Conservation (phyloP, 2,888 invertebrate species). For the Belgica antarctica region DNA sequence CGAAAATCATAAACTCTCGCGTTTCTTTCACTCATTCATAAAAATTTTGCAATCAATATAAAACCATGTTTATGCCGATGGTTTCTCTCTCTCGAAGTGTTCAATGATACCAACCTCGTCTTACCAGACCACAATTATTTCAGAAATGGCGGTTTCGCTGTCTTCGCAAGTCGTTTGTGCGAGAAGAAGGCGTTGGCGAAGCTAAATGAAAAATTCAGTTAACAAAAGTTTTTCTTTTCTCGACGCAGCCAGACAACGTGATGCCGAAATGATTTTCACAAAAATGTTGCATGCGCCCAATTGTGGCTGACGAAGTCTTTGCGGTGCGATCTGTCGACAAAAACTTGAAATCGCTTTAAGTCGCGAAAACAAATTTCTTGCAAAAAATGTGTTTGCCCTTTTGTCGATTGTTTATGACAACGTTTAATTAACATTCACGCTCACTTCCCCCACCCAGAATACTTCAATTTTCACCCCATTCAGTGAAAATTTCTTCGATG, state of each 20-base stretch:
- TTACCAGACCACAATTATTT: slow-evolving; percentile 41
- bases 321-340: not conserved
- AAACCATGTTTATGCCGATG: slow-evolving; percentile 41
- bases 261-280: not conserved
- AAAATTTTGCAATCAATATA: slow-evolving; percentile 42
- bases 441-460: not conserved
- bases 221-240: not conserved
- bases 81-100: slow-evolving; percentile 33
- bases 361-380: not conserved
- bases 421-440: not conserved
- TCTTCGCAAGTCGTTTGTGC: slow-evolving; percentile 5
- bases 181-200: slow-evolving; percentile 26
- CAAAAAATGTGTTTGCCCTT: too few relatives aligned
- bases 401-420: not conserved
- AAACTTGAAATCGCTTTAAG: not conserved
- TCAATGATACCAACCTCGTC: slow-evolving; percentile 30
- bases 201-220: not conserved
- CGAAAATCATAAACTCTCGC: slow-evolving; percentile 36
- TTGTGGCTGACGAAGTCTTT: not conserved
- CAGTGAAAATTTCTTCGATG: not conserved
- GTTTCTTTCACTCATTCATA: slow-evolving; percentile 32
- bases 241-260: not conserved
- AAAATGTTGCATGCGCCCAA: not conserved
- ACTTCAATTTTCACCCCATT: slow-evolving; percentile 17
- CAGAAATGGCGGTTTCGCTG: slow-evolving; percentile 26